Evolutionary conservation across 2,113 vertebrate species (phyloP), one percentile per base, ranked within the genome.

Genomic region (Saiga tatarica): DNA sequence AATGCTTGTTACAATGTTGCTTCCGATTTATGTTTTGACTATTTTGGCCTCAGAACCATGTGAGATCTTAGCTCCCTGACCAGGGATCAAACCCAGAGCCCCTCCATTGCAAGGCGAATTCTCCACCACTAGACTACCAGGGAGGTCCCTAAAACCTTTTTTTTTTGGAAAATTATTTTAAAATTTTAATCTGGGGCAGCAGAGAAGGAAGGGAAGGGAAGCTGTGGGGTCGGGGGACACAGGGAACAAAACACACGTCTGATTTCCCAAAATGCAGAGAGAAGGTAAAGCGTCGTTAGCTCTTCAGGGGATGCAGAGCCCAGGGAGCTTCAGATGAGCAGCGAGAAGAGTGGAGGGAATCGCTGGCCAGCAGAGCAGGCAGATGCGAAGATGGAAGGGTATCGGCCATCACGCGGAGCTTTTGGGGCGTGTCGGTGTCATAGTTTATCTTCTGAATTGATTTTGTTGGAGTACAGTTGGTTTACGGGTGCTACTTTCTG

Each of bases 331-430:
- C 8, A 17, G 76, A 6, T 3, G 42, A 50, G 15, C 45, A 3
- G 76, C 6, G 9, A 10, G 28, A 3, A 50, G 45, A 10, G 28
- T 28, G 16, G 15, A 79, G 76, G 15, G 28, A 19, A 6, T 2
- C 16, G 9, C 45, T 4, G 5, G 1, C 45, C 76, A 78, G 42
- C 42, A 47, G 25, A 16, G 5, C 45, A 11, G 45, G 1, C 45
- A 79, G 28, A 30, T 6, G 5, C 4, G 1, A 6, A 30, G 8
- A 6, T 0, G 4, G 45, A 50, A 50, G 26, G 8, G 8, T 0
- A 0, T 19, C 45, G 17, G 76, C 76, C 45, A 1, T 3, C 76
- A 30, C 4, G 4, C 1, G 17, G 76, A 47, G 9, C 15, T 47
- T 9, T 6, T 3, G 0, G 67, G 67, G 33, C 36, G 21, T 13